Conservation (phyloP, 2,113 vertebrate genomes). For the Bubo scandiacus region DNA sequence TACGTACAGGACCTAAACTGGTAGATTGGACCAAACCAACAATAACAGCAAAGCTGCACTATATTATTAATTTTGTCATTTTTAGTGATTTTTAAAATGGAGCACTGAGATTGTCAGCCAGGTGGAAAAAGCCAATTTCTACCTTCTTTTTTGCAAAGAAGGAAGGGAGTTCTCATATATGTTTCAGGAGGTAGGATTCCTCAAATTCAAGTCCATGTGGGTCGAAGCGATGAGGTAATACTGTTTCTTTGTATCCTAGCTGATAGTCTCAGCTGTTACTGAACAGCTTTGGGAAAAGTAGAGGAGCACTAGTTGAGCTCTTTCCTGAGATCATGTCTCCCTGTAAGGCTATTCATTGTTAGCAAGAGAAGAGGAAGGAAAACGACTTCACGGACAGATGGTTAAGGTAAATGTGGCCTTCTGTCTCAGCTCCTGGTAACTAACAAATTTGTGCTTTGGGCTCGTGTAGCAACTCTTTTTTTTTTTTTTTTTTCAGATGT, state of each 20-base stretch:
- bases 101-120: background rate
- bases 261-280: background rate
- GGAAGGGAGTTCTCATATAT: background rate
- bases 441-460: background rate
- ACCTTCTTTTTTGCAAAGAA: background rate
- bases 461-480: background rate
- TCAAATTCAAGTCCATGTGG: background rate
- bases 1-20: background rate
- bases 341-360: background rate
- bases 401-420: background rate
- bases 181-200: background rate
- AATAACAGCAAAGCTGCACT: background rate
- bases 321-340: fast-evolving
- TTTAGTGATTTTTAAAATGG: background rate
- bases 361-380: background rate
- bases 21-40: background rate
- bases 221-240: background rate
- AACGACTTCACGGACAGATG: background rate
- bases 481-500: background rate
- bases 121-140: background rate
- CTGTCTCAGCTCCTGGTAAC: background rate
- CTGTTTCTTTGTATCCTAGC: background rate
- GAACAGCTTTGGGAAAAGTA: background rate
- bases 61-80: background rate
- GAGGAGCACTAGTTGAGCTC: background rate